Conservation (phyloP, 1,140 invertebrate species). For the Drosophila kohkoa region DNA sequence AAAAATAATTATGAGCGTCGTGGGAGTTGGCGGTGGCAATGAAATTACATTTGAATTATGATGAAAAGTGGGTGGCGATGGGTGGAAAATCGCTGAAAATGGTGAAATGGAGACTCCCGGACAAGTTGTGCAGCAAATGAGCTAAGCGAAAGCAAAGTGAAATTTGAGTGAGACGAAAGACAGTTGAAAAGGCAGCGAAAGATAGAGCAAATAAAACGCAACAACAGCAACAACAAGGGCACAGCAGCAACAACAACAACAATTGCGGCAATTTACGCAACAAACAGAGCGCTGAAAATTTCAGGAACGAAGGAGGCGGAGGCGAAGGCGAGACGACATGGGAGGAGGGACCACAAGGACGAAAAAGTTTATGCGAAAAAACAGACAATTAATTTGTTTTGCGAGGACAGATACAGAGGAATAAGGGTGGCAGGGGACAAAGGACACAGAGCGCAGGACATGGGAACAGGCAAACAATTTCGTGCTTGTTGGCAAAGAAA, state of each 20-base stretch:
- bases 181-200: slow-evolving; percentile 6
- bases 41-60: slow-evolving; percentile 81
- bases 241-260: slow-evolving; percentile 22
- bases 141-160: slow-evolving; percentile 72
- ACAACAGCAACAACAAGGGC: slow-evolving; percentile 12
- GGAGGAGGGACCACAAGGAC: slow-evolving; percentile 20
- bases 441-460: slow-evolving; percentile 46
- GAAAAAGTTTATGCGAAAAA: slow-evolving; percentile 74
- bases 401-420: slow-evolving; percentile 25
- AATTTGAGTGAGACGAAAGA: slow-evolving; percentile 59
- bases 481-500: slow-evolving; percentile 80
- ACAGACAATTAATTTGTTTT: slow-evolving; percentile 82
- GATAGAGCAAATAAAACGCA: slow-evolving; percentile 49
- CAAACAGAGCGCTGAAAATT: slow-evolving; percentile 69
- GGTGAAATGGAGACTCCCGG: slow-evolving; percentile 20
- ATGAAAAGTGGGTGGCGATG: slow-evolving; percentile 29
- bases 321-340: too few relatives aligned
- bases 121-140: slow-evolving; percentile 70
- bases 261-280: slow-evolving; percentile 66
- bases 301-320: slow-evolving; percentile 25
- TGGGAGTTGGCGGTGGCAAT: slow-evolving; percentile 56
- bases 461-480: slow-evolving; percentile 66
- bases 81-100: slow-evolving; percentile 55
- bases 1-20: slow-evolving; percentile 79
- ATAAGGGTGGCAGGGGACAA: not conserved